phyloP scores from a whole-genome alignment of 2,797 vertebrate genomes.

The Glyptemys insculpta region DNA sequence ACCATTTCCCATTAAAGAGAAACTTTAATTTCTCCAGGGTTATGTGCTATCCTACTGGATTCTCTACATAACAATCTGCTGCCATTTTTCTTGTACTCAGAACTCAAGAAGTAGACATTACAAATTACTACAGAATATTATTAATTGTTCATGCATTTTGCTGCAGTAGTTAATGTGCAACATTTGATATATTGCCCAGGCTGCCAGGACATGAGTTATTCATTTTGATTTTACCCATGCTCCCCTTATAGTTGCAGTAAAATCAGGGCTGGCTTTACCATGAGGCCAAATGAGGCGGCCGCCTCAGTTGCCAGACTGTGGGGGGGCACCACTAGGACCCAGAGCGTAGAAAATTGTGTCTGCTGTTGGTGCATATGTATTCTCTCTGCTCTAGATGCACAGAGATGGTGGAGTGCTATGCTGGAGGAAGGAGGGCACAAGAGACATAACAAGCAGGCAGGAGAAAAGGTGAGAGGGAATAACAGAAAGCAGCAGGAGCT shows the following conservation, averaged over 20 bases:
- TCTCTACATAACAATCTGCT: neutral
- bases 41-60: conserved; percentile 1
- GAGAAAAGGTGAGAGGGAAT: too few relatives aligned
- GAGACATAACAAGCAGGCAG: too few relatives aligned
- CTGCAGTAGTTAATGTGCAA: neutral
- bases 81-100: neutral
- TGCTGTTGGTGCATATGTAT: too few relatives aligned
- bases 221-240: neutral
- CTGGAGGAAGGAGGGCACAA: too few relatives aligned
- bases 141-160: neutral
- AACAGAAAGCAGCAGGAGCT: too few relatives aligned
- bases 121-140: neutral
- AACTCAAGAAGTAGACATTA: neutral
- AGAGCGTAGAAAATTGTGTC: too few relatives aligned
- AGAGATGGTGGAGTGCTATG: too few relatives aligned
- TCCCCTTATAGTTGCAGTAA: neutral
- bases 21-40: conserved; percentile 39
- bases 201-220: neutral
- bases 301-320: too few relatives aligned
- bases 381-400: too few relatives aligned
- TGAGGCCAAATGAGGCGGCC: too few relatives aligned
- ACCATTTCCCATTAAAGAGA: conserved; percentile 39
- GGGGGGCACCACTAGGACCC: too few relatives aligned
- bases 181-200: neutral
- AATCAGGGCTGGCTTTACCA: neutral